Percentiles rank a stretch among this genome's conserved stretches.
Evolutionary conservation across 35 echinoderm and acorn worm genomes (phyloP).

Genomic region (Ophiothrix spiculata): DNA sequence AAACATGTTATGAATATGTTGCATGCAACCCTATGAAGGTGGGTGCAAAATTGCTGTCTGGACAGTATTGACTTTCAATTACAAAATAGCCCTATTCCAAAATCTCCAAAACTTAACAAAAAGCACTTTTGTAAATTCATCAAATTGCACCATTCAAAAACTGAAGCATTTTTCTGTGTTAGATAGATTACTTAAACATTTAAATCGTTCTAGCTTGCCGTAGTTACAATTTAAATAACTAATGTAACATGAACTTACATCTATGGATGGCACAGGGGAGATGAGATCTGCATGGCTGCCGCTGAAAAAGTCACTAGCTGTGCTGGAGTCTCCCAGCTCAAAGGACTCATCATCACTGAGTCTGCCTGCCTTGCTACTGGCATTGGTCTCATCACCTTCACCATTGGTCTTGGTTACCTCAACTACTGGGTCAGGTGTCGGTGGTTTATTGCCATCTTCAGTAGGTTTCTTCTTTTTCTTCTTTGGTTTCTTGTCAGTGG

Average conservation of each 20-base stretch:
- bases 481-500: conserved; percentile 42
- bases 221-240: background rate
- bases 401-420: conserved; percentile 37
- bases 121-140: background rate
- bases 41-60: too few relatives aligned
- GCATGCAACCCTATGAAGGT: too few relatives aligned
- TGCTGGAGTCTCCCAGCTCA: conserved; percentile 60
- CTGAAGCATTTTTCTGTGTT: background rate
- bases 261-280: conserved; percentile 64
- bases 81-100: too few relatives aligned
- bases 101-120: too few relatives aligned
- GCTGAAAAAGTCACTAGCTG: conserved; percentile 38
- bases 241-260: background rate
- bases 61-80: too few relatives aligned
- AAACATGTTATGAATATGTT: too few relatives aligned
- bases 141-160: background rate
- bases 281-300: conserved; percentile 65
- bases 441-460: too few relatives aligned
- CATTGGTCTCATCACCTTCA: conserved; percentile 38
- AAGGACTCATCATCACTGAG: conserved; percentile 29
- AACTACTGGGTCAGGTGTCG: background rate
- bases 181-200: background rate
- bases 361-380: background rate
- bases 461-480: conserved; percentile 88
- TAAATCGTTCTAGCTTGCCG: background rate